Evolutionary conservation across 2,113 vertebrate genomes (phyloP).

Genomic region (Ictidomys tridecemlineatus): DNA sequence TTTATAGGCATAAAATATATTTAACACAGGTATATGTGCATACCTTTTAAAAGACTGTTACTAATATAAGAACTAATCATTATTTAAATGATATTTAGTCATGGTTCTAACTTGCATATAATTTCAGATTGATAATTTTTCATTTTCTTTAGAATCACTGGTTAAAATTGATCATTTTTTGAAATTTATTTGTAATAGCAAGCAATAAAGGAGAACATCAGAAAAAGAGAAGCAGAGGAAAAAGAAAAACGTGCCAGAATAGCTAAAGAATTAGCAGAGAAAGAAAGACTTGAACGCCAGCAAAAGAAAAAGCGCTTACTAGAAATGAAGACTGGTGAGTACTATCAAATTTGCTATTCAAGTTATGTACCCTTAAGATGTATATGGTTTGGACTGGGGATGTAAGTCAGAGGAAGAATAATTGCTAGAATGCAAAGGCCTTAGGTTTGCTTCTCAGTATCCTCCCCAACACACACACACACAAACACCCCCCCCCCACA

Average conservation of each 20-base stretch:
- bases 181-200: slow-evolving; percentile 89
- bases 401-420: no score
- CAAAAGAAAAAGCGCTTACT: slow-evolving; percentile 95
- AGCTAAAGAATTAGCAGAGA: slow-evolving; percentile 96
- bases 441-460: no score
- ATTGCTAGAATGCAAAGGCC: no score
- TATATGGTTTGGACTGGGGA: not conserved
- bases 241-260: slow-evolving; percentile 93
- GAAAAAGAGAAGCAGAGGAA: slow-evolving; percentile 94
- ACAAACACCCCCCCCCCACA: no score
- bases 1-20: slow-evolving; percentile 35
- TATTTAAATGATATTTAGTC: slow-evolving; percentile 40
- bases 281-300: slow-evolving; percentile 94
- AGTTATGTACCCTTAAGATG: not conserved
- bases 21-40: slow-evolving; percentile 17
- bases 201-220: slow-evolving; percentile 95
- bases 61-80: slow-evolving; percentile 42
- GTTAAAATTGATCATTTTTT: slow-evolving; percentile 70
- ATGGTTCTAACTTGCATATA: not conserved
- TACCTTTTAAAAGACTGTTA: slow-evolving; percentile 54
- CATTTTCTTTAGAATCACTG: not conserved
- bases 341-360: not conserved
- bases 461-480: no score
- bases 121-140: slow-evolving; percentile 49
- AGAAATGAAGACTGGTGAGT: slow-evolving; percentile 95